phyloP scores from a whole-genome alignment of 2,113 vertebrate genomes.

The Sceloporus undulatus region DNA sequence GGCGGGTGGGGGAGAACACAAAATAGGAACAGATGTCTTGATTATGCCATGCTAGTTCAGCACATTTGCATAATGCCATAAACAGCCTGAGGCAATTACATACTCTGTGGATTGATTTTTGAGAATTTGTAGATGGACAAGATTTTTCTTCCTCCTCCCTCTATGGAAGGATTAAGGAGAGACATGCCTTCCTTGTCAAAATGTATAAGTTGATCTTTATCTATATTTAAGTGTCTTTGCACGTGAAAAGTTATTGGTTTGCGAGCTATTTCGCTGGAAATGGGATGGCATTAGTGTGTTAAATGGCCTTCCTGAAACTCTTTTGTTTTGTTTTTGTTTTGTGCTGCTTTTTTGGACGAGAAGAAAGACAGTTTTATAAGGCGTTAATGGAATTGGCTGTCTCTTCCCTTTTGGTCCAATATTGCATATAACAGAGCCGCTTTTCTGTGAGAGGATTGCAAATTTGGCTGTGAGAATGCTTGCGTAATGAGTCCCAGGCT shows the following conservation, averaged over 20 bases:
- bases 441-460: neutral
- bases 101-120: constrained; percentile 41
- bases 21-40: constrained; percentile 63
- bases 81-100: constrained; percentile 41
- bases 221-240: neutral
- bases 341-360: constrained; percentile 17
- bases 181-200: neutral
- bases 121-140: constrained; percentile 34
- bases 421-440: neutral
- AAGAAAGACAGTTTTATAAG: neutral
- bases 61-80: constrained; percentile 66
- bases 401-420: constrained; percentile 6
- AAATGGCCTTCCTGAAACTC: neutral
- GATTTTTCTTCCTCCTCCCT: neutral
- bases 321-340: neutral
- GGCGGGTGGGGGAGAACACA: neutral
- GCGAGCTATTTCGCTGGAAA: neutral
- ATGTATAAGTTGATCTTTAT: no score
- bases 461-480: neutral
- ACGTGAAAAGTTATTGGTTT: neutral
- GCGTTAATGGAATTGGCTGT: neutral
- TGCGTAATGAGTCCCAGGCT: constrained; percentile 10
- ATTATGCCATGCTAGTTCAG: constrained; percentile 54
- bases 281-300: constrained; percentile 33
- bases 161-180: constrained; percentile 33